Base-by-base conservation (phyloP, 2,797 vertebrate species). In the Danio albolineatus region DNA sequence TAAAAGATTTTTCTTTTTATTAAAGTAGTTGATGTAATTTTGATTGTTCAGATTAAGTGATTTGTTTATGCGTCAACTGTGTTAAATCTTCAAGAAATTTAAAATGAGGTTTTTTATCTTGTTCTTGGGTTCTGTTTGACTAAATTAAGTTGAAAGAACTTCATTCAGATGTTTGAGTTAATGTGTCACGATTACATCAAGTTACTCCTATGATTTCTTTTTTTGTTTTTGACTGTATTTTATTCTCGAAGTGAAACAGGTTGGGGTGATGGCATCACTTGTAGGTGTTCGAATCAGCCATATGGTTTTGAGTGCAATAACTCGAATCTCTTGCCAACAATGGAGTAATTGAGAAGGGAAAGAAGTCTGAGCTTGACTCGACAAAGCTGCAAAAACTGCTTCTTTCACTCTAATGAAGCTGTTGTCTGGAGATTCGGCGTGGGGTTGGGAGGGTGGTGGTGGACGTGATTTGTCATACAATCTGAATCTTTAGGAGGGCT, bases 381-480 rank as follows among this genome's bases (percentile, higher is more conserved):
- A 88, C 86, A 86, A 88, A 93, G 93, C 94, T 93, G 92, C 88
- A 89, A 94, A 94, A 91, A 91, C 90, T 93, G 93, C 92, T 92
- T 93, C 93, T 95, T 94, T 95, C 94, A 95, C 91, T 87, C 94
- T 95, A 95, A 96, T 96, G 94, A 96, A 96, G 95, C 95, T 94
- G 95, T 96, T 96, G 95, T 96, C 92, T 95, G 93, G 90, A 81
- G 86, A 87, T 85, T 85, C 83, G 54, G 82, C 79, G 53, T 75
- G 82, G 60, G 77, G 79, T 60, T 79, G 79, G 79, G 80, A 86
- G 85, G 81, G 67, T 91, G 89, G 92, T 60, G 76, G 83, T 87
- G 90, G 93, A 95, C 95, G 94, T 96, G 96, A 96, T 96, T 95
- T 96, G 95, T 96, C 96, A 96, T 95, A 96, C 94, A 96, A 95